A percentile compares a stretch with the other conserved stretches of the same genome.
Evolutionary conservation across 1,140 invertebrate species (phyloP).

Genomic region (Adelges cooleyi): DNA sequence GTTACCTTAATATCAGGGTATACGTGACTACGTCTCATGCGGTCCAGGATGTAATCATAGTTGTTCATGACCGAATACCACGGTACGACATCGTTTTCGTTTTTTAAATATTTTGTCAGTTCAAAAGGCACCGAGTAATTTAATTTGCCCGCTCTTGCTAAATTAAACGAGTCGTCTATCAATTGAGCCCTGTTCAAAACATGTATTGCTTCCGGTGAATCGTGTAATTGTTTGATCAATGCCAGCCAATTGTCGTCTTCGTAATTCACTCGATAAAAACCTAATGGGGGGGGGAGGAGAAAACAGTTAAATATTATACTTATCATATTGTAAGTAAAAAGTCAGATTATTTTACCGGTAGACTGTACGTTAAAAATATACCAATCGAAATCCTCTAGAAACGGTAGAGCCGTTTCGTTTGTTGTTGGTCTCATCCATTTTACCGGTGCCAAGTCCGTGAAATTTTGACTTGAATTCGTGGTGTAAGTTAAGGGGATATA

Average conservation of each 20-base stretch:
- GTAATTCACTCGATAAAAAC: conserved; percentile 54
- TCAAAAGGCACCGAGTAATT: conserved; percentile 50
- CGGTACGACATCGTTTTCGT: conserved; percentile 45
- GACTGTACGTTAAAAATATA: conserved; percentile 56
- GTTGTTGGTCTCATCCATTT: background rate
- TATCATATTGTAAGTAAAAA: too few relatives aligned
- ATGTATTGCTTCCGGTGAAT: conserved; percentile 40
- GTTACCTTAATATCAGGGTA: too few relatives aligned
- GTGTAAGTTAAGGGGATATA: background rate
- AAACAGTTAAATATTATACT: too few relatives aligned
- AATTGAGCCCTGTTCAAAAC: conserved; percentile 52
- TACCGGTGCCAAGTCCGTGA: background rate
- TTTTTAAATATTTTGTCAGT: conserved; percentile 48
- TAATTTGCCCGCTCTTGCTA: conserved; percentile 44
- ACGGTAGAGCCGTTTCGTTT: background rate
- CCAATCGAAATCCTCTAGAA: conserved; percentile 44
- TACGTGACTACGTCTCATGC: background rate
- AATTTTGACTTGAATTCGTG: background rate
- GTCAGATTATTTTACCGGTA: conserved; percentile 41
- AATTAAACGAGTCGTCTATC: conserved; percentile 44
- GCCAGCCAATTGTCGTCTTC: conserved; percentile 49
- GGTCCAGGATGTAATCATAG: background rate
- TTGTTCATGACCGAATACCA: conserved; percentile 43
- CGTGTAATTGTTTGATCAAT: conserved; percentile 40
- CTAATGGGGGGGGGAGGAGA: conserved; percentile 35